A percentile compares a stretch with the other conserved stretches of the same genome.
These are phyloP conservation scores for Leptopilina drosophilae DNA, from an alignment of 2,888 invertebrate genomes.

Conservation along the genomic window DNA sequence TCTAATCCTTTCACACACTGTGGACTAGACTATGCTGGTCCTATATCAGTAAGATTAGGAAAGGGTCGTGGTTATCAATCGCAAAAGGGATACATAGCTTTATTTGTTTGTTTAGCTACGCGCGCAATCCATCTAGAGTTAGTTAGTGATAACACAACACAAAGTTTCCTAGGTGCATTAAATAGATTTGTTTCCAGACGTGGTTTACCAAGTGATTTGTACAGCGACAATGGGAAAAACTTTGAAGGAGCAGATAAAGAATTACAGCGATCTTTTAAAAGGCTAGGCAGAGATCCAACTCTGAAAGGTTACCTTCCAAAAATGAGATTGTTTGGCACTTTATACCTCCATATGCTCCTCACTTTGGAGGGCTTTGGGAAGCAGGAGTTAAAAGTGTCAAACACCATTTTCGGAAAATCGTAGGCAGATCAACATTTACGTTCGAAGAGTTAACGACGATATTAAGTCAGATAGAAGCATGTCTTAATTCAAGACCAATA, in stretches of 20 bases:
- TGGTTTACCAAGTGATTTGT: background rate
- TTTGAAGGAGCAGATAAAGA: background rate
- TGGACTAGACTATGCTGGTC: conserved; percentile 7
- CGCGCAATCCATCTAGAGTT: background rate
- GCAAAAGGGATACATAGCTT: background rate
- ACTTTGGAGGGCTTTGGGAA: background rate
- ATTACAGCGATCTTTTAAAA: background rate
- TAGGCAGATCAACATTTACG: background rate
- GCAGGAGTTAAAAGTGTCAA: background rate
- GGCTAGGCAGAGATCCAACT: background rate
- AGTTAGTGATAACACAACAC: background rate
- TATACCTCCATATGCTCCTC: background rate
- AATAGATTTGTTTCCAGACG: background rate
- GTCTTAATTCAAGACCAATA: background rate
- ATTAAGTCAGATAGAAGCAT: background rate
- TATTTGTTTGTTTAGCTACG: background rate
- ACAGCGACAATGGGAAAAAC: background rate
- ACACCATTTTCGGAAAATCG: background rate
- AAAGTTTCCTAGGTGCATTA: background rate
- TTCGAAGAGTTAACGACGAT: background rate
- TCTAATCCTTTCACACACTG: background rate
- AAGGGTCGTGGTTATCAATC: background rate
- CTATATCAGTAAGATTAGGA: background rate
- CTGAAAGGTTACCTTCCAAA: background rate
- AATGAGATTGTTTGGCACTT: background rate